Base-by-base conservation (phyloP, 2,113 vertebrate species). In the Colistium nudipinnis region DNA sequence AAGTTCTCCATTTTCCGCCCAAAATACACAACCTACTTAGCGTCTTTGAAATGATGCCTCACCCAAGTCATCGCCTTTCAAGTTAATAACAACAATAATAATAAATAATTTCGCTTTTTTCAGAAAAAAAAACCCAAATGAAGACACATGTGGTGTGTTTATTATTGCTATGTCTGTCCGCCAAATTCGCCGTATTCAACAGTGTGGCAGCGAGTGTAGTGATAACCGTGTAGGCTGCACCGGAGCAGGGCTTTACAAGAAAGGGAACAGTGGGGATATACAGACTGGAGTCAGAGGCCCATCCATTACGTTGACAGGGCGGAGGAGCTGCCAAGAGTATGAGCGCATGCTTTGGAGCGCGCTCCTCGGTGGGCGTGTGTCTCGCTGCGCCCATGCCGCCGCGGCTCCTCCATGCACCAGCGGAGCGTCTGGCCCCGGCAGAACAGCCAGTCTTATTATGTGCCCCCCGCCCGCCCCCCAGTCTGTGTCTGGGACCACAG, bases 231-330 rank as follows among this genome's bases (percentile, higher is more conserved):
- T 70, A 81, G 81, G 82, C 83, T 87, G 78, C 65, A 74, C 83
- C 62, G 7, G 71, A 82, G 75, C 70, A 74, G 59, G 63, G 53
- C 88, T 90, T 87, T 84, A 90, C 85, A 89, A 87, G 81, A 83
- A 80, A 76, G 69, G 81, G 70, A 88, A 85, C 77, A 84, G 89
- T 84, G 80, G 69, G 78, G 84, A 88, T 85, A 86, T 87, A 76
- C 88, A 88, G 88, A 79, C 76, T 70, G 69, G 71, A 88, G 87
- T 87, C 87, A 80, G 82, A 89, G 86, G 81, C 83, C 82, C 87
- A 89, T 92, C 87, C 86, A 91, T 92, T 91, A 91, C 82, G 54
- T 88, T 88, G 89, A 92, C 89, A 89, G 85, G 74, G 79, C 76
- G 73, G 82, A 87, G 78, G 52, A 77, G 88, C 87, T 90, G 89